Evolutionary conservation across 2,113 vertebrate genomes (phyloP), one percentile per base, ranked within the genome.

Genomic region (Phoxinus phoxinus): DNA sequence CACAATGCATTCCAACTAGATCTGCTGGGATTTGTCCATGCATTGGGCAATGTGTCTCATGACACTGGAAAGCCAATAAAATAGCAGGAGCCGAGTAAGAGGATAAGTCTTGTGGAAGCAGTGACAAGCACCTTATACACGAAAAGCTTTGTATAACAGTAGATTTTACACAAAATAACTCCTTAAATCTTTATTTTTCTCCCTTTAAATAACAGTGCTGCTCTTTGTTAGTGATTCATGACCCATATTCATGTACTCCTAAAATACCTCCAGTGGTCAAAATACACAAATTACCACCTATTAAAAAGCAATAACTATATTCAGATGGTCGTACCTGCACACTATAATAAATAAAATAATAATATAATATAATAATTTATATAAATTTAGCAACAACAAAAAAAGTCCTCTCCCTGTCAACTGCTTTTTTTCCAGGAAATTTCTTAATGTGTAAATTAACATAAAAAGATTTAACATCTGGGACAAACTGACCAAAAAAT

Each of bases 41-140:
- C 58, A 32, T 61, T 88, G 77, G 58, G 72, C 23, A 85, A 65
- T 19, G 77, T 63, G 87, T 83, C 87, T 88, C 71, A 88, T 90
- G 90, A 88, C 35, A 81, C 15, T 53, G 72, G 8, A 69, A 82
- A 86, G 35, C 48, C 51, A 72, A 41, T 15, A 87, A 69, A 77
- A 48, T 23, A 32, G 30, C n/a, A 82, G 78, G 83, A 44, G 23
- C 46, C 6, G 48, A 75, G 13, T 63, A 82, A 69, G 48, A 81
- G n/a, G 73, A 85, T 88, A 69, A 80, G 25, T 78, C 56, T 82
- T 75, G 27, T 61, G 37, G 30, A 81, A 56, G 69, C 78, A 61
- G 11, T 58, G 67, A 71, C 71, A 71, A 85, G 53, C 56, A 51
- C 67, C 78, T 83, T 53, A 59, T 23, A 32, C 41, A 67, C 69